phyloP scores from a whole-genome alignment of 2,888 invertebrate genomes.

The Salticus scenicus region DNA sequence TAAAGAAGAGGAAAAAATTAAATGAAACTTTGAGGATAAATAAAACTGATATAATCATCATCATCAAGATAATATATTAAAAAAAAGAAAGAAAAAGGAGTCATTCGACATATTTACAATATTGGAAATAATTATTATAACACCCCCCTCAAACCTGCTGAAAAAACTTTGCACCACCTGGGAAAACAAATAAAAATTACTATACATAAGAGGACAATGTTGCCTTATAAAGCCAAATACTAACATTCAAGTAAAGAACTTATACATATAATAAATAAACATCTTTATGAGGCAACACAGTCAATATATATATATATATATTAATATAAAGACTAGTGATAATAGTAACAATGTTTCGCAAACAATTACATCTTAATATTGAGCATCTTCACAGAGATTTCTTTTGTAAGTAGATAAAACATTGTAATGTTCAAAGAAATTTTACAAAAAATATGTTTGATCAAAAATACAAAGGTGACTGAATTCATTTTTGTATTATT shows the following conservation, averaged over 20 bases:
- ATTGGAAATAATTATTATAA: background rate
- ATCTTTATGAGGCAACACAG: constrained; percentile 54
- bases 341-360: constrained; percentile 7
- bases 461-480: too few relatives aligned
- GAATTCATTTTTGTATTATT: too few relatives aligned
- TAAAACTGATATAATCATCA: background rate
- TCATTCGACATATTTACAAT: too few relatives aligned
- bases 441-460: too few relatives aligned
- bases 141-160: background rate
- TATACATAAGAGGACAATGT: background rate
- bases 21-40: too few relatives aligned
- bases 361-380: background rate
- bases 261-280: constrained; percentile 66
- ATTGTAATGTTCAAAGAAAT: too few relatives aligned
- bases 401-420: background rate
- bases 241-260: constrained; percentile 43
- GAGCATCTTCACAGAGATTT: background rate
- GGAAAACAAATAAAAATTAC: background rate
- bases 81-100: background rate
- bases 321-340: constrained; percentile 54
- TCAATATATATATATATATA: too few relatives aligned
- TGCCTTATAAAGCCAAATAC: constrained; percentile 29
- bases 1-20: too few relatives aligned
- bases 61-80: background rate
- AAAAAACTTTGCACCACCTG: background rate